phyloP scores from a whole-genome alignment of 2,113 vertebrate genomes.

The Paraplagusia blochii region DNA sequence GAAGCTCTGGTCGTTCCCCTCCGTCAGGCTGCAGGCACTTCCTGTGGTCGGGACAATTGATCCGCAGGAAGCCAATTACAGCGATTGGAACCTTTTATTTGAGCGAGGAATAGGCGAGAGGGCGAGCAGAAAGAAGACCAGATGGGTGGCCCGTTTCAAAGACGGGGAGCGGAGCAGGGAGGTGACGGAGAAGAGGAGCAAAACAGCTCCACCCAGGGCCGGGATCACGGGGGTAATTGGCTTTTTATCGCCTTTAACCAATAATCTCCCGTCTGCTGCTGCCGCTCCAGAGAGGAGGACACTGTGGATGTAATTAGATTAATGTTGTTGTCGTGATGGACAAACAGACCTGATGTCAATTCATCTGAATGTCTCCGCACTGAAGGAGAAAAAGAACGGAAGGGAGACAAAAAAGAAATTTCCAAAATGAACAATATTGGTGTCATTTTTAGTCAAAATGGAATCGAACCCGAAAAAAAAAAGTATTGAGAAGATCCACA shows the following conservation, averaged over 20 bases:
- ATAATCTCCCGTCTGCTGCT: constrained; percentile 7
- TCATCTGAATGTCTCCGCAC: too few species aligned
- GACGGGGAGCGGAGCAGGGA: constrained; percentile 18
- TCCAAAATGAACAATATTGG: too few species aligned
- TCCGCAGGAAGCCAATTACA: constrained; percentile 77
- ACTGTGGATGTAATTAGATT: too few species aligned
- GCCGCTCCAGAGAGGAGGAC: background rate
- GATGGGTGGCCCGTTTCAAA: constrained; percentile 72
- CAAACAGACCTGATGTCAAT: too few species aligned
- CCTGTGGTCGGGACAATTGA: constrained; percentile 65
- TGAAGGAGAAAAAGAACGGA: too few species aligned
- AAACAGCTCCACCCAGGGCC: constrained; percentile 35
- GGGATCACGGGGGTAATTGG: constrained; percentile 13
- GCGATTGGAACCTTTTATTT: constrained; percentile 78
- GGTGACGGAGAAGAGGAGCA: background rate
- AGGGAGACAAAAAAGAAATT: too few species aligned
- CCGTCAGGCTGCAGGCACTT: constrained; percentile 30
- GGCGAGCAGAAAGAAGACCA: constrained; percentile 61
- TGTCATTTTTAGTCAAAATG: too few species aligned
- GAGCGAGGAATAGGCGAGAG: constrained; percentile 60
- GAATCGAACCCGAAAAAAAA: too few species aligned
- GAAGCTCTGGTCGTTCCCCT: constrained; percentile 8
- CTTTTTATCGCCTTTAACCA: constrained; percentile 35
- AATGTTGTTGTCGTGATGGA: too few species aligned
- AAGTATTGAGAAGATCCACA: too few species aligned